Base-by-base conservation (phyloP, 2,888 invertebrate genomes). In the Drosophila kambysellisi region DNA sequence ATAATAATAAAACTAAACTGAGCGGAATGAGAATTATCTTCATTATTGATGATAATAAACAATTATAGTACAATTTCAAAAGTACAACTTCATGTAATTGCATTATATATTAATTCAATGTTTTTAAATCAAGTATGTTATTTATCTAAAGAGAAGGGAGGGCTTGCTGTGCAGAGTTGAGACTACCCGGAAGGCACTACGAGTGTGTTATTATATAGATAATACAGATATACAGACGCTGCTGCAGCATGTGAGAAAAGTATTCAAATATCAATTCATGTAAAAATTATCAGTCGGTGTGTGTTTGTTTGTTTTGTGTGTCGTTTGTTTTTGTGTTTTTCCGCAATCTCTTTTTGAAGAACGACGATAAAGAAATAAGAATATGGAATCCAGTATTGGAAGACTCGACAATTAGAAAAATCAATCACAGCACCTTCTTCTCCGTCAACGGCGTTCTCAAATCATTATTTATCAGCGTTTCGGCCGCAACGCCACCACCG, bases 201-300 rank as follows among this genome's bases (percentile, higher is more conserved):
- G 46, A 75, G 70, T 83, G 74, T 46, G 46, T 46, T 46, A 46
- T 56, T 72, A 64, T 46, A 65, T 59, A 62, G 30, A 62, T 59
- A 66, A 69, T 65, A 75, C 70, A 74, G 63, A 67, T 69, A n/a
- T 56, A 39, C 29, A 56, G 52, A n/a, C 17, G 64, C 60, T 57
- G 53, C 50, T 58, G 51, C 58, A 66, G 59, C 50, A 73, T 25
- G 61, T 66, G 37, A 58, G 33, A 67, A 20, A 62, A n/a, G 30
- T 58, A 33, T 60, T 56, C 20, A 53, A 68, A 52, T 57, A 64
- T 63, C 58, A 73, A 79, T 71, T 70, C 33, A 72, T 78, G 78
- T 82, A 88, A 79, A 87, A 89, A 82, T 85, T 89, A 87, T 89
- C 86, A 87, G 86, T 87, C 86, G 81, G 75, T 89, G 74, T 87